Evolutionary conservation across 2,797 vertebrate genomes (phyloP), one percentile per base, ranked within the genome.

Genomic region (Lepidocolaptes lacrymiger): DNA sequence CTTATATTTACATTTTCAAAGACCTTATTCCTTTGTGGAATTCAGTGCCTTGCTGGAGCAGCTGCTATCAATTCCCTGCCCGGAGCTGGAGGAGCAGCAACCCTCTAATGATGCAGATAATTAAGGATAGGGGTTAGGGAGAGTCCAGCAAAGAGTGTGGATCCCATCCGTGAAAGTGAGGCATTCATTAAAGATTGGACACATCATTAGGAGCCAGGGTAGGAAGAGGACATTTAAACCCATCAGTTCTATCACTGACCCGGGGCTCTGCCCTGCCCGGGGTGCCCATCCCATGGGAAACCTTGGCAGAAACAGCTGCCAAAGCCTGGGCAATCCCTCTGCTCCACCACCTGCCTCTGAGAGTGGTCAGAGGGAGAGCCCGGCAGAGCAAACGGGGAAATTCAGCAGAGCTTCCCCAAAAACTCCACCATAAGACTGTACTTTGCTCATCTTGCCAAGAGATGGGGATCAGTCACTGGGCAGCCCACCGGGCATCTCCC

Each of bases 321-420:
- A 63, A 43, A 49, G 41, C 55, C 54, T 48, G 64, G 56, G 37
- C 17, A 27, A 32, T 46, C 28, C 32, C 43, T 64, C 43, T 46
- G 43, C 49, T 34, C 66, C 51, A 7, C 34, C 48, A 4, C 27
- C 52, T 15, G 32, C 13, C 44, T 48, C 58, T 9, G 0, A 30
- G 19, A 49, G 55, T 2, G 2, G 4, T 11, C 18, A 2, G 58
- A 68, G 63, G 21, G 21, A 72, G 14, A 85, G 34, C 24, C 43
- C 2, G 0, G 62, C 28, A 58, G 30, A 37, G 55, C 36, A 69
- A 27, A 43, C 0, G 0, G 6, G 27, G 16, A 79, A 88, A 80
- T 26, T 56, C 79, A 54, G 51, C 41, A 77, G 46, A 54, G 36
- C 15, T 80, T 69, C 43, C 73, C 15, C 6, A 77, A 73, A 88